Percentiles rank a stretch among this genome's conserved stretches.
Evolutionary conservation across 2,797 vertebrate genomes (phyloP).

Genomic region (Gymnocypris eckloni): DNA sequence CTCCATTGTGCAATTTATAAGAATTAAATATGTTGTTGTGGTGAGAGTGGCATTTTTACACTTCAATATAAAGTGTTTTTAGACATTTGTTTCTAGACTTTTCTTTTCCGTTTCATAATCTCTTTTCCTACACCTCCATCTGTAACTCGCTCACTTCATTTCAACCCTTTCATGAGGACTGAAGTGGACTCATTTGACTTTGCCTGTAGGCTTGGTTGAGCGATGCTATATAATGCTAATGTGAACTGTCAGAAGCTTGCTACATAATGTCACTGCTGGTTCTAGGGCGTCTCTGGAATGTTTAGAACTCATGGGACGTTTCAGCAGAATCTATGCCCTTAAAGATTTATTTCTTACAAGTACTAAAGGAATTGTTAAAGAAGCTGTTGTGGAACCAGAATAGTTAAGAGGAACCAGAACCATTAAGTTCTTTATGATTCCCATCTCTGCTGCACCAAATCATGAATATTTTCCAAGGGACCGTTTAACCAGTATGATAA

Average conservation of each 20-base stretch:
- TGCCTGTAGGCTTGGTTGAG: conserved; percentile 37
- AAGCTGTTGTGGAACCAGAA: background rate
- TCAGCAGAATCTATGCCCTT: conserved; percentile 25
- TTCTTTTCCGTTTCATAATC: background rate
- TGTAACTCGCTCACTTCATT: background rate
- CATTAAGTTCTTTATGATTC: background rate
- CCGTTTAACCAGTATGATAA: background rate
- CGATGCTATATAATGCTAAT: conserved; percentile 44
- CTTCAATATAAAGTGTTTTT: background rate
- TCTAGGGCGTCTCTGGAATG: conserved; percentile 40
- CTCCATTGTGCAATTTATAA: background rate
- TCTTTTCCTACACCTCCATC: background rate
- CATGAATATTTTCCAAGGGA: background rate
- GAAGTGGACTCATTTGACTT: conserved; percentile 37
- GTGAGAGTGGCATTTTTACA: background rate
- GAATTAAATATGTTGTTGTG: background rate
- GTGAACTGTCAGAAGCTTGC: conserved; percentile 31
- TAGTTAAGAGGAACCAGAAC: background rate
- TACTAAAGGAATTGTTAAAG: background rate
- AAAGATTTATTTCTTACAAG: background rate
- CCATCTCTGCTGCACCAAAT: background rate
- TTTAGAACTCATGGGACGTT: conserved; percentile 31
- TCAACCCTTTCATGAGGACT: background rate
- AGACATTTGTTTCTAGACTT: background rate
- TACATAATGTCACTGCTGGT: conserved; percentile 57